A percentile compares a stretch with the other conserved stretches of the same genome.
These are phyloP conservation scores for Drosophila lacicola DNA, from an alignment of 2,888 invertebrate genomes.

Conservation along the genomic window DNA sequence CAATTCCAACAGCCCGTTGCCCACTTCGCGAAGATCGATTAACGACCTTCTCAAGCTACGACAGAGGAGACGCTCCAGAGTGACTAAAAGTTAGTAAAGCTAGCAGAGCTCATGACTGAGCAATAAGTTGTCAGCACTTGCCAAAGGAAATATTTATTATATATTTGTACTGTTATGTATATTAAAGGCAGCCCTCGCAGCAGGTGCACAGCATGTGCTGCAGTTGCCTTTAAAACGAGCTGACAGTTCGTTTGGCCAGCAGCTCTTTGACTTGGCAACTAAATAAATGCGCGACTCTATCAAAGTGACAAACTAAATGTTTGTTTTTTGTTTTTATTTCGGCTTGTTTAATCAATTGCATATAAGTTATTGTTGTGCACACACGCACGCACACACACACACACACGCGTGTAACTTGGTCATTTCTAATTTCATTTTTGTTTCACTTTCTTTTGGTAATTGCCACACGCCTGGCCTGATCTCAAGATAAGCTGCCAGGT, in stretches of 20 bases:
- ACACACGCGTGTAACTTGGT: slow-evolving; percentile 6
- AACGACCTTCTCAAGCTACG: too few species aligned
- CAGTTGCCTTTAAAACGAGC: slow-evolving; percentile 9
- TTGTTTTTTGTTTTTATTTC: background rate
- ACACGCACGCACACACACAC: slow-evolving; percentile 6
- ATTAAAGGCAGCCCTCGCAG: slow-evolving; percentile 2
- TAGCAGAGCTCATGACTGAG: background rate
- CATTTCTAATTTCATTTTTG: slow-evolving; percentile 8
- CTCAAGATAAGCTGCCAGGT: slow-evolving; percentile 33
- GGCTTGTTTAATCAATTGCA: slow-evolving; percentile 23
- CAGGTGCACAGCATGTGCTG: slow-evolving; percentile 1
- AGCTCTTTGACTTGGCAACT: slow-evolving; percentile 10
- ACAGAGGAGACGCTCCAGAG: too few species aligned
- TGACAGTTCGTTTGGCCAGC: slow-evolving; percentile 49
- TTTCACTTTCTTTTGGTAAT: slow-evolving; percentile 54
- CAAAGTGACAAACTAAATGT: slow-evolving; percentile 17
- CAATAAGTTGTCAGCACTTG: too few species aligned
- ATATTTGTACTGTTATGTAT: background rate
- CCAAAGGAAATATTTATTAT: too few species aligned
- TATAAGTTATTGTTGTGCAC: slow-evolving; percentile 4
- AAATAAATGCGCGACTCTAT: slow-evolving; percentile 21
- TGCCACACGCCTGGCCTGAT: slow-evolving; percentile 18
- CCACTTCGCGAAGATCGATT: too few species aligned
- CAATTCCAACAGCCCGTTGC: too few species aligned
- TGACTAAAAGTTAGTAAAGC: background rate